Evolutionary conservation across 2,113 vertebrate genomes (phyloP).

Genomic region (Edolisoma coerulescens): DNA sequence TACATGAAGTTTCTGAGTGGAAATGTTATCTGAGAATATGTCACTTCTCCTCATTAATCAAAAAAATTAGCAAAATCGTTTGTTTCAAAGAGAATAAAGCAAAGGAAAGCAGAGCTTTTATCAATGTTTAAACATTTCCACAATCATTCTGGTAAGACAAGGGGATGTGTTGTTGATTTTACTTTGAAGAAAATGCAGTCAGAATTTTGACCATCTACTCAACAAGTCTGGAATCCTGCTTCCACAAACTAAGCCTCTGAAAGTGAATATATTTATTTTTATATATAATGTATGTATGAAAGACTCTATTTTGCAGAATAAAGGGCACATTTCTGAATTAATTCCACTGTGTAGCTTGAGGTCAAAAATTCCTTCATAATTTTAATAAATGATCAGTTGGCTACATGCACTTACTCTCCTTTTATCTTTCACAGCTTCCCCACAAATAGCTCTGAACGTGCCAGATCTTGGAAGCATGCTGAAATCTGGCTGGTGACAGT

Average conservation of each 20-base stretch:
- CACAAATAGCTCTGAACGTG: not conserved
- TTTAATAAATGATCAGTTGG: not conserved
- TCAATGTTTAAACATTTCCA: not conserved
- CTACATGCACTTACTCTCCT: not conserved
- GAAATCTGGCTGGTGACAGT: not conserved
- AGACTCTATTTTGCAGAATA: not conserved
- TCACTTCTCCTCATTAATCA: not conserved
- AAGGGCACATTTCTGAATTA: not conserved
- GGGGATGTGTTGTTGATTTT: not conserved
- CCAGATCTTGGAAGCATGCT: not conserved
- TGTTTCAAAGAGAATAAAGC: not conserved
- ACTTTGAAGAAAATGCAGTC: not conserved
- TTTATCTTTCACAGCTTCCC: slow-evolving; percentile 2
- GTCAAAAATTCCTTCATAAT: not conserved
- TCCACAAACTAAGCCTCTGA: not conserved
- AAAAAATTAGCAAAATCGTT: not conserved
- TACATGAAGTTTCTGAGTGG: not conserved
- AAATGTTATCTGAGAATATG: not conserved
- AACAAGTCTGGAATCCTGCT: not conserved
- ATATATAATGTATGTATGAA: not conserved
- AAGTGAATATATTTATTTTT: not conserved
- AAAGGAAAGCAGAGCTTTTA: not conserved
- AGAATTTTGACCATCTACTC: not conserved
- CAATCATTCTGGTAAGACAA: not conserved
- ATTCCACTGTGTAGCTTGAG: not conserved